A percentile compares a stretch with the other conserved stretches of the same genome.
These are phyloP conservation scores for Gymnocephalus cernua DNA, from an alignment of 2,113 vertebrate genomes.

Conservation along the genomic window DNA sequence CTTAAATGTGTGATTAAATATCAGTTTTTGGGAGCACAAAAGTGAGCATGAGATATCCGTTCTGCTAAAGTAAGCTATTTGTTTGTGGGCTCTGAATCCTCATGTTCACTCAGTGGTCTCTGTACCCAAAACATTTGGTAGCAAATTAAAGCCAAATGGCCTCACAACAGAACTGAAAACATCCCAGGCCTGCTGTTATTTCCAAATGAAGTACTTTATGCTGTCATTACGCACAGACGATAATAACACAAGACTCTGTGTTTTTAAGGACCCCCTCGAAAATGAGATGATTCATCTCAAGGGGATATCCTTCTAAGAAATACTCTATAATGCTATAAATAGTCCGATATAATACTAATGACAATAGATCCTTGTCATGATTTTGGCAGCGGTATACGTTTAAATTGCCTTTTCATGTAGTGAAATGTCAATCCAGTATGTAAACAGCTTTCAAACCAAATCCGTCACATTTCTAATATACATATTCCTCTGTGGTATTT, in stretches of 20 bases:
- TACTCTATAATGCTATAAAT: neutral
- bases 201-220: constrained; percentile 24
- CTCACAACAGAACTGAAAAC: constrained; percentile 17
- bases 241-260: neutral
- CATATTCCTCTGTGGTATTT: neutral
- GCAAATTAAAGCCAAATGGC: constrained; percentile 47
- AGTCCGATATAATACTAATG: neutral
- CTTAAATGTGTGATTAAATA: neutral
- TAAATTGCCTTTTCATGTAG: neutral
- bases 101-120: constrained; percentile 4
- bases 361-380: neutral
- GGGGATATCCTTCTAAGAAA: no score
- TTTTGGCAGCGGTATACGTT: neutral
- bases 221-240: constrained; percentile 11
- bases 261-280: neutral
- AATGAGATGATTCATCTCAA: no score
- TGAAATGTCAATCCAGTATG: neutral
- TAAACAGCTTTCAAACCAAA: neutral
- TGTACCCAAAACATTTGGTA: constrained; percentile 49
- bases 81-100: constrained; percentile 27
- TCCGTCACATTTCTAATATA: neutral
- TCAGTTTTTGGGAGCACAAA: neutral
- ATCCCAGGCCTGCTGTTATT: constrained; percentile 16
- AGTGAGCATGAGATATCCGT: neutral
- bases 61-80: constrained; percentile 25